Evolutionary conservation across 2,113 vertebrate genomes (phyloP).

Genomic region (Corythoichthys intestinalis): DNA sequence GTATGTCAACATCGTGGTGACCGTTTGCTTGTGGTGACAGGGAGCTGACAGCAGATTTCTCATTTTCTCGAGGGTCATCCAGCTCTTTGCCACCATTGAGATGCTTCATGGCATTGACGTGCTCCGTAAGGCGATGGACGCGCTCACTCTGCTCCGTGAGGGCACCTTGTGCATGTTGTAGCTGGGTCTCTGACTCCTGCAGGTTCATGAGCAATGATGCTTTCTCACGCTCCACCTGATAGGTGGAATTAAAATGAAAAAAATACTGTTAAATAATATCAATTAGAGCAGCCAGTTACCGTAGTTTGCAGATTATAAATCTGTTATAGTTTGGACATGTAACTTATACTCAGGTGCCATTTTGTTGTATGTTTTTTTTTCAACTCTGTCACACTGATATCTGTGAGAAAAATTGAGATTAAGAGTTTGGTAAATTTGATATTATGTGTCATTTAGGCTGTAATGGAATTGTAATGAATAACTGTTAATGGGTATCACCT

Average conservation of each 20-base stretch:
- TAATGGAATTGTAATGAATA: too few species aligned
- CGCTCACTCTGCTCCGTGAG: slow-evolving; percentile 88
- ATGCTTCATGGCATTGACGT: slow-evolving; percentile 79
- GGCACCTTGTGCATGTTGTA: slow-evolving; percentile 93
- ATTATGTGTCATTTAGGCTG: too few species aligned
- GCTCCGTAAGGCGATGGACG: slow-evolving; percentile 86
- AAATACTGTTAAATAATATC: not conserved
- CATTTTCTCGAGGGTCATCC: slow-evolving; percentile 77
- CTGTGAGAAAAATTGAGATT: too few species aligned
- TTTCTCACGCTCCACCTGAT: slow-evolving; percentile 93
- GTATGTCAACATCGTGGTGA: slow-evolving; percentile 80
- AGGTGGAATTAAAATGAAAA: not conserved
- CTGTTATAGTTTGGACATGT: too few species aligned
- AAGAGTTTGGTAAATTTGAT: too few species aligned
- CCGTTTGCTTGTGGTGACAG: slow-evolving; percentile 45
- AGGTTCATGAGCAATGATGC: slow-evolving; percentile 84
- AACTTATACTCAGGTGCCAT: too few species aligned
- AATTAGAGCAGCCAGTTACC: not conserved
- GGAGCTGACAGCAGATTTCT: slow-evolving; percentile 76
- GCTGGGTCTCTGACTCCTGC: slow-evolving; percentile 91
- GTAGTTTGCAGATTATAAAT: too few species aligned
- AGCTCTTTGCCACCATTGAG: slow-evolving; percentile 83
- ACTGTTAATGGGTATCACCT: too few species aligned
- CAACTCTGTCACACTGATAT: too few species aligned
- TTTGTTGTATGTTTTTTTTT: too few species aligned